These are phyloP conservation scores for Anoncus sp. DNA, from an alignment of 2,888 invertebrate genomes.

Conservation along the genomic window DNA sequence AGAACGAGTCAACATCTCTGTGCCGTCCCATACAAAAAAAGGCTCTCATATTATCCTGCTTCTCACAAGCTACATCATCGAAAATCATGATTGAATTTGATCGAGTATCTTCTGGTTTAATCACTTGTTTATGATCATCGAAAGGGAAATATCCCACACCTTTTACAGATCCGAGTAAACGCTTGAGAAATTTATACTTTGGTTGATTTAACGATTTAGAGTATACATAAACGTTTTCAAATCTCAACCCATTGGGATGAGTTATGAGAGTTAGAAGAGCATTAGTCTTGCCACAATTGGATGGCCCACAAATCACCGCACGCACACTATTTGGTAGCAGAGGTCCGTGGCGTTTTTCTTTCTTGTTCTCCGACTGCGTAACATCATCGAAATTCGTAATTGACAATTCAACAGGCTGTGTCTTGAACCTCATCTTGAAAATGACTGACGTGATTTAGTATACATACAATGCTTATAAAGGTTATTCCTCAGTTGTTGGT, in stretches of 20 bases:
- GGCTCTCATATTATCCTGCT: slow-evolving; percentile 64
- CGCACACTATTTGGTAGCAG: slow-evolving; percentile 72
- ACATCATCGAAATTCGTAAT: slow-evolving; percentile 2
- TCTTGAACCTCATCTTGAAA: slow-evolving; percentile 23
- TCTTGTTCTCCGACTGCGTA: neutral
- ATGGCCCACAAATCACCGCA: slow-evolving; percentile 58
- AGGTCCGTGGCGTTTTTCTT: neutral
- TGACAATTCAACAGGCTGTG: slow-evolving; percentile 1
- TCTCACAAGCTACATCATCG: slow-evolving; percentile 64
- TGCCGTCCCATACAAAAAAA: slow-evolving; percentile 67
- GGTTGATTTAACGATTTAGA: slow-evolving; percentile 75
- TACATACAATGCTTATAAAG: neutral
- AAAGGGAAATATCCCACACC: slow-evolving; percentile 70
- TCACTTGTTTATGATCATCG: slow-evolving; percentile 62
- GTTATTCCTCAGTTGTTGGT: neutral
- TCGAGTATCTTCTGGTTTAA: slow-evolving; percentile 67
- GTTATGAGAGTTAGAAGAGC: slow-evolving; percentile 58
- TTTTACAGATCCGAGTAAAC: slow-evolving; percentile 65
- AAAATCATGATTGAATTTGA: slow-evolving; percentile 77
- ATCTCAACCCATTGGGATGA: slow-evolving; percentile 61
- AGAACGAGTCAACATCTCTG: slow-evolving; percentile 65
- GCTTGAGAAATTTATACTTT: slow-evolving; percentile 70
- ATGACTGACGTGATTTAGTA: neutral
- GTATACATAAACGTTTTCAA: slow-evolving; percentile 63
- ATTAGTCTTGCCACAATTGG: slow-evolving; percentile 67